phyloP scores from a whole-genome alignment of 2,113 vertebrate genomes.

The Megaceryle maxima region DNA sequence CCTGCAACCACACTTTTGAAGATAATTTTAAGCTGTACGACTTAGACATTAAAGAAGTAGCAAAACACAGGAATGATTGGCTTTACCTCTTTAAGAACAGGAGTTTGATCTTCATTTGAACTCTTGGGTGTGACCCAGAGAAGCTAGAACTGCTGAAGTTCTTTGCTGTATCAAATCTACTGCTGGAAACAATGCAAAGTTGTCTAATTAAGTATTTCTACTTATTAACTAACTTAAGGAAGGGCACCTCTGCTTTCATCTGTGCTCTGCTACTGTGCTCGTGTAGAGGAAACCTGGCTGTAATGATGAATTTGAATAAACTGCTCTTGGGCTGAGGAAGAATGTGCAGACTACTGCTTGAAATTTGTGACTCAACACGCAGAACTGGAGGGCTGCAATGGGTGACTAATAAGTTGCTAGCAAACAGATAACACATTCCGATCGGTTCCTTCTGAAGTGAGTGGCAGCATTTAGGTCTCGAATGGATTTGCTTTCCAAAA shows the following conservation, averaged over 20 bases:
- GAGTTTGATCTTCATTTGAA: background rate
- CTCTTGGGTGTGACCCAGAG: background rate
- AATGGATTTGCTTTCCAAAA: conserved; percentile 10
- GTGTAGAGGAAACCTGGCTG: background rate
- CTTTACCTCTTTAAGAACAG: background rate
- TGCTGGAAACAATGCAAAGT: background rate
- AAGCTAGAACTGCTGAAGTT: background rate
- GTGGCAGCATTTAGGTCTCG: background rate
- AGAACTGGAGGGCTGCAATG: conserved; percentile 1
- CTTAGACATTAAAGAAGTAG: conserved; percentile 1
- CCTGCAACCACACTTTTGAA: background rate
- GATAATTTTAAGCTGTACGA: background rate
- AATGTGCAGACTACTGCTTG: background rate
- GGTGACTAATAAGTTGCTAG: background rate
- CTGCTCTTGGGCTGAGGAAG: background rate
- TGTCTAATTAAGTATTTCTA: background rate
- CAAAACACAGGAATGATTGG: background rate
- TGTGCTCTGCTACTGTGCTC: background rate
- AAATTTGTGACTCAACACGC: conserved; percentile 13
- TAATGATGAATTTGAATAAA: conserved; percentile 19
- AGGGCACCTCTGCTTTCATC: conserved; percentile 4
- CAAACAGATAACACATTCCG: background rate
- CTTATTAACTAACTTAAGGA: background rate
- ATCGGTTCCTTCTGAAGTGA: background rate
- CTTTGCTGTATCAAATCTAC: background rate